Conservation (phyloP, 2,113 vertebrate genomes). For the Pao palembangensis region DNA sequence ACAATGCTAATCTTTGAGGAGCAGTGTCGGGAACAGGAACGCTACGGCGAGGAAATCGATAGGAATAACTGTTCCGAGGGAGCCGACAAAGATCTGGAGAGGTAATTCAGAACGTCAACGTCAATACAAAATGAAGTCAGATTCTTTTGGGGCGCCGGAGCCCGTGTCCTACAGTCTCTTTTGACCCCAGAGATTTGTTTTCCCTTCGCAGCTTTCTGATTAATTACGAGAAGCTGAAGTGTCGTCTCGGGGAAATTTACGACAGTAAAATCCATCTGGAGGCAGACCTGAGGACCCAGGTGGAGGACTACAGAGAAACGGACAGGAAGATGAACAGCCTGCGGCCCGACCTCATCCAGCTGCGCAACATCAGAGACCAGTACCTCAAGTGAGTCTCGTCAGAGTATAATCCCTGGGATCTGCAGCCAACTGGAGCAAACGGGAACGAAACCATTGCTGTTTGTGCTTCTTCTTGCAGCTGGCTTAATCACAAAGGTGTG, state of each 20-base stretch:
- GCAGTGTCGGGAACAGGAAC: constrained; percentile 90
- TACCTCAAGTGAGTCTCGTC: constrained; percentile 86
- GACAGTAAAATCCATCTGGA: constrained; percentile 92
- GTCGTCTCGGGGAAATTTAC: constrained; percentile 91
- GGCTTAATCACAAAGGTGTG: constrained; percentile 96
- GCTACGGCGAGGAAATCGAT: constrained; percentile 88
- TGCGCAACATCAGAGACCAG: constrained; percentile 93
- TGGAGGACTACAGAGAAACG: constrained; percentile 92
- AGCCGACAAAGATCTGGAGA: constrained; percentile 88
- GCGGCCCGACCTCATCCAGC: constrained; percentile 92
- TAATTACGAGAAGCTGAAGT: constrained; percentile 94
- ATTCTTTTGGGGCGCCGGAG: too few species aligned
- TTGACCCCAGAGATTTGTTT: constrained; percentile 1
- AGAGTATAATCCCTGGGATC: not conserved
- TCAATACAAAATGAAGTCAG: too few species aligned
- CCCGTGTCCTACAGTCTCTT: too few species aligned
- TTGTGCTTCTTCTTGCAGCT: constrained; percentile 67
- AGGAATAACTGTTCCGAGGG: constrained; percentile 81
- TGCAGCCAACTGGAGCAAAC: not conserved
- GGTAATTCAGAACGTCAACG: constrained; percentile 65
- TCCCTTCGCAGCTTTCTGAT: constrained; percentile 83
- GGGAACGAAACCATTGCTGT: not conserved
- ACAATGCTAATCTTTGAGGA: constrained; percentile 95
- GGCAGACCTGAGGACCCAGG: constrained; percentile 91
- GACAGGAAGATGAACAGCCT: constrained; percentile 96